Evolutionary conservation across 2,797 vertebrate species (phyloP).

Genomic region (Anniella stebbinsi): DNA sequence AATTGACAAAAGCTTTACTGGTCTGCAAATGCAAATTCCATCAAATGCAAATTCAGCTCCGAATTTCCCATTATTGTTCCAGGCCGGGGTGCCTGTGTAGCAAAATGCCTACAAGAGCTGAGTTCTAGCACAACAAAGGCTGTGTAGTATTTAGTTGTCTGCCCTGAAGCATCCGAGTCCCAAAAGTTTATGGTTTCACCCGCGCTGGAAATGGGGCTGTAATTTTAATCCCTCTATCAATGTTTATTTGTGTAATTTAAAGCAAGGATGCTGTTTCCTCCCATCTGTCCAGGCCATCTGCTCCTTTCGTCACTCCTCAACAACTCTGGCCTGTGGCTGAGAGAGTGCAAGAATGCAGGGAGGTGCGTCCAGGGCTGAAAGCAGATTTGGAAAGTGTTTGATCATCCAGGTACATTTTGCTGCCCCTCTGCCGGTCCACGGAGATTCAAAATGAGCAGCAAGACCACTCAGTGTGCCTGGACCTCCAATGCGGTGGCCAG

Average conservation of each 20-base stretch:
- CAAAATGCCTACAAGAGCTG: neutral
- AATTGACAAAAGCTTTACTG: neutral
- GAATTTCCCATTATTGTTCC: neutral
- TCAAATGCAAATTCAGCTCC: neutral
- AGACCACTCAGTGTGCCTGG: neutral
- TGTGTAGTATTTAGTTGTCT: neutral
- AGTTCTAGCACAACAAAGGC: neutral
- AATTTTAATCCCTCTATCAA: conserved; percentile 74
- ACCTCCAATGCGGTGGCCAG: neutral
- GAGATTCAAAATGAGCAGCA: neutral
- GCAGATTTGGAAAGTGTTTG: fast-evolving
- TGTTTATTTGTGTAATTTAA: conserved; percentile 73
- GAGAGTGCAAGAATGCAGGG: neutral
- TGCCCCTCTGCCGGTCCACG: neutral
- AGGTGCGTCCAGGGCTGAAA: neutral
- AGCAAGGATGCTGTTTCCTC: conserved; percentile 67
- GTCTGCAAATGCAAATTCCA: neutral
- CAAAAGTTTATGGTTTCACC: fast-evolving
- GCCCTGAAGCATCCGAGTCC: neutral
- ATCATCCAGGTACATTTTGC: fast-evolving
- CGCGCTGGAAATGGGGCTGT: conserved; percentile 14
- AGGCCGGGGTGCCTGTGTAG: neutral
- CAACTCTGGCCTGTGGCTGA: conserved; percentile 39
- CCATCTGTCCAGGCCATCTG: conserved; percentile 81
- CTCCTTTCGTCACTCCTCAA: conserved; percentile 58